phyloP scores from a whole-genome alignment of 2,888 invertebrate genomes.

The Orthonychiurus folsomi region DNA sequence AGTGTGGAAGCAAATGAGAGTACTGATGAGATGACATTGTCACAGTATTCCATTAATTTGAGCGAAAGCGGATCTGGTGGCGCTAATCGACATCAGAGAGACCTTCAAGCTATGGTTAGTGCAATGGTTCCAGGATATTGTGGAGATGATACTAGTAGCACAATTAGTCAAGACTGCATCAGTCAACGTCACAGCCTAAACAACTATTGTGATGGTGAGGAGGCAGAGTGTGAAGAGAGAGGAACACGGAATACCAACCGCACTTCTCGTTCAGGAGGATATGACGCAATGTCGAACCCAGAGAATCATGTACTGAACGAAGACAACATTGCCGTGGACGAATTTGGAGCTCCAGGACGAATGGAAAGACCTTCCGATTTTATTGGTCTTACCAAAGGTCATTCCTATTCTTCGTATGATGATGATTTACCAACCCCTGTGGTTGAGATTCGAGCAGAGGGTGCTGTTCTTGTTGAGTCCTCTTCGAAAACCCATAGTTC shows the following conservation, averaged over 20 bases:
- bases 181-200: neutral
- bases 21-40: conserved; percentile 16
- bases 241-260: neutral
- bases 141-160: conserved; percentile 3
- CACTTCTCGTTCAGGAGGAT: too few relatives aligned
- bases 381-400: conserved; percentile 8
- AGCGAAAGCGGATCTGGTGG: conserved; percentile 18
- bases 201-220: conserved; percentile 4
- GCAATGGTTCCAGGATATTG: neutral
- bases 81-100: conserved; percentile 5
- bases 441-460: conserved; percentile 16
- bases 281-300: too few relatives aligned
- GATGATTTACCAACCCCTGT: conserved; percentile 19
- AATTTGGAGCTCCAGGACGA: too few relatives aligned
- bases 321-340: too few relatives aligned
- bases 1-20: neutral
- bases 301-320: too few relatives aligned
- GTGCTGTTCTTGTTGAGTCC: conserved; percentile 16
- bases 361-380: conserved; percentile 15
- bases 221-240: neutral
- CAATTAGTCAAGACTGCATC: neutral
- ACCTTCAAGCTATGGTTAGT: conserved; percentile 13
- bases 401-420: conserved; percentile 15
- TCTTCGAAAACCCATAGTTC: conserved; percentile 28
- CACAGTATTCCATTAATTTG: conserved; percentile 22